Conservation (phyloP, 2,888 invertebrate species). For the Schrankia costaestrigalis region DNA sequence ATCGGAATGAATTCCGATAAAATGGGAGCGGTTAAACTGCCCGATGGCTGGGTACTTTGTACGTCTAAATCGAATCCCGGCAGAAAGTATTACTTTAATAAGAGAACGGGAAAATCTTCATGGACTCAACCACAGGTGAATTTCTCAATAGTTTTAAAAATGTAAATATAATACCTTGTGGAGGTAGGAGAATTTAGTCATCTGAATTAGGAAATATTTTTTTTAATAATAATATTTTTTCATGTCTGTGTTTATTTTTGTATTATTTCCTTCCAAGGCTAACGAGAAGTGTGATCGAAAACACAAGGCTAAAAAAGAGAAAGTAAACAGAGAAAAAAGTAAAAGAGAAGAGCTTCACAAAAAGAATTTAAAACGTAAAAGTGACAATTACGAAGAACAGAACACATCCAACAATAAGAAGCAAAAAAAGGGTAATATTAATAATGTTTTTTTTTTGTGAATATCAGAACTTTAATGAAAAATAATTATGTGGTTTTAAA, state of each 20-base stretch:
- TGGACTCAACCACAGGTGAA: constrained; percentile 72
- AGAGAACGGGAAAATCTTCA: constrained; percentile 70
- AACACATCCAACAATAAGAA: constrained; percentile 40
- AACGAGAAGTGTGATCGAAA: constrained; percentile 42
- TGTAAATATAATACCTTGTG: too few relatives aligned
- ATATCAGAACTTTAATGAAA: too few relatives aligned
- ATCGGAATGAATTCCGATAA: constrained; percentile 60
- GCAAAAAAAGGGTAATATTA: constrained; percentile 49
- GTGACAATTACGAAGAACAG: constrained; percentile 42
- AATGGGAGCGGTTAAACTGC: constrained; percentile 57
- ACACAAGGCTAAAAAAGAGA: constrained; percentile 43
- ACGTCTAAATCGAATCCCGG: constrained; percentile 69
- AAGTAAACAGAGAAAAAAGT: constrained; percentile 41
- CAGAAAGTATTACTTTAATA: constrained; percentile 72
- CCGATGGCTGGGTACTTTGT: constrained; percentile 74
- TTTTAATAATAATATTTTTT: neutral
- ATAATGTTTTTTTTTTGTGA: too few relatives aligned
- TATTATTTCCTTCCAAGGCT: constrained; percentile 42
- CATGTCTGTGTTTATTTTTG: neutral
- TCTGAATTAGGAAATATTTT: too few relatives aligned
- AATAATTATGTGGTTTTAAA: too few relatives aligned
- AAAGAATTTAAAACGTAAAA: constrained; percentile 58
- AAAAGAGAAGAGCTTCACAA: constrained; percentile 46
- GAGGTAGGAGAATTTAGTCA: too few relatives aligned
- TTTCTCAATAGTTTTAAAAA: constrained; percentile 40